These are phyloP conservation scores for Venustoraphidia nigricollis DNA, from an alignment of 2,888 invertebrate genomes.

Conservation along the genomic window DNA sequence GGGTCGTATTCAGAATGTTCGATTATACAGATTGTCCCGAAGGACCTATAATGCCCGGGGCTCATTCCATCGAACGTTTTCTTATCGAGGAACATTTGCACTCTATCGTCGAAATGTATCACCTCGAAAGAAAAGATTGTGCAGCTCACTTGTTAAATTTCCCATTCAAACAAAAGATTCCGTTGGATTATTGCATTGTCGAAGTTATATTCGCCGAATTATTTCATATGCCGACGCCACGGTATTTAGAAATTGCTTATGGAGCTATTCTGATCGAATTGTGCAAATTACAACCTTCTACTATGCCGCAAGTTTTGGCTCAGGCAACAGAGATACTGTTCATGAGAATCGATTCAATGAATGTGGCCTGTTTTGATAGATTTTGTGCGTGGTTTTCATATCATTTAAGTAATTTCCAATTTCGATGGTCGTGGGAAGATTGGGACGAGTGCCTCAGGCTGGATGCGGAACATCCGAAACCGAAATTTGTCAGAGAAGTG, in stretches of 20 bases:
- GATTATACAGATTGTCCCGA: conserved; percentile 98
- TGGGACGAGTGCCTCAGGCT: conserved; percentile 79
- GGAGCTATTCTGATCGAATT: conserved; percentile 92
- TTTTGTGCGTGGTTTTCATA: conserved; percentile 97
- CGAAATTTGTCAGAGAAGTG: conserved; percentile 87
- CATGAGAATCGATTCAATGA: conserved; percentile 92
- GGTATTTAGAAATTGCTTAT: conserved; percentile 82
- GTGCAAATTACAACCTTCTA: conserved; percentile 90
- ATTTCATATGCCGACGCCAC: conserved; percentile 80
- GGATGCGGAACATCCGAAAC: conserved; percentile 80
- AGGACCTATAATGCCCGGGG: conserved; percentile 79
- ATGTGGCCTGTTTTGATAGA: conserved; percentile 89
- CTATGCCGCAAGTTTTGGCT: conserved; percentile 93
- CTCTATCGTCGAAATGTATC: conserved; percentile 80
- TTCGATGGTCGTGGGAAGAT: conserved; percentile 97
- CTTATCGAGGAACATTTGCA: conserved; percentile 94
- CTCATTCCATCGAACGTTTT: conserved; percentile 94
- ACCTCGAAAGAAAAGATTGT: conserved; percentile 85
- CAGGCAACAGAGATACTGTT: conserved; percentile 97
- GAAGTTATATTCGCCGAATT: conserved; percentile 93
- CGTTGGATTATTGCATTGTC: conserved; percentile 94
- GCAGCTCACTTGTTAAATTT: conserved; percentile 84
- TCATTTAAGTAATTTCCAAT: conserved; percentile 98
- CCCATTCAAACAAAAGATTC: conserved; percentile 85
- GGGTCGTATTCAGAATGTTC: conserved; percentile 91